Evolutionary conservation across 2,113 vertebrate genomes (phyloP), one percentile per base, ranked within the genome.

Genomic region (Trachemys scripta): DNA sequence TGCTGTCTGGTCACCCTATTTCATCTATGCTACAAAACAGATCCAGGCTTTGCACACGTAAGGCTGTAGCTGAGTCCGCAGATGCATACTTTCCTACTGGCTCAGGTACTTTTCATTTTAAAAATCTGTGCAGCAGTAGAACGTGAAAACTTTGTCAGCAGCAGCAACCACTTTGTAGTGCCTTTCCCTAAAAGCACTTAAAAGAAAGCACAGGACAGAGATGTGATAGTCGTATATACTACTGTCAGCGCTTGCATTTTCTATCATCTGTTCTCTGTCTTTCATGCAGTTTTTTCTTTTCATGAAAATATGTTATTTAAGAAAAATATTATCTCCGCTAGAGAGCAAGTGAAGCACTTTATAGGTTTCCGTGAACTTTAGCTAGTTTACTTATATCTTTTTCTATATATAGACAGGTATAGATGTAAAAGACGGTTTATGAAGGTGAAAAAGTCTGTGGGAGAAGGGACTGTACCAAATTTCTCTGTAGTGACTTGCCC

Each of bases 21-120:
- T 93, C 91, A 65, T 88, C 92, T 93, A 87, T 57, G 38, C n/a
- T 92, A 86, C 83, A 1, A 0, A 29, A 42, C 35, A 85, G 75
- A 80, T 96, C 84, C 42, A 8, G 2, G 1, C 75, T 57, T 38
- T 38, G 54, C 62, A 82, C 2, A 1, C 59, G 45, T 82, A 86
- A 93, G 17, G 88, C 89, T 80, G 50, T 11, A 85, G 88, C 92
- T 91, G 94, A 95, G 88, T 79, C 89, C 92, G 84, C 45, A 88
- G n/a, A 80, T 75, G 49, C 49, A 84, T 54, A 22, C 53, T 54
- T 54, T 22, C 53, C 22, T 54, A 54, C 53, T 22, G 53, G 53
- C 53, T 8, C 53, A 54, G 53, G 53, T 54, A 22, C 7, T 54
- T 54, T 54, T 54, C 20, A 54, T 22, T 62, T 35, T 72, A 54